Base-by-base conservation (phyloP, 2,113 vertebrate genomes). In the Ellobius talpinus region DNA sequence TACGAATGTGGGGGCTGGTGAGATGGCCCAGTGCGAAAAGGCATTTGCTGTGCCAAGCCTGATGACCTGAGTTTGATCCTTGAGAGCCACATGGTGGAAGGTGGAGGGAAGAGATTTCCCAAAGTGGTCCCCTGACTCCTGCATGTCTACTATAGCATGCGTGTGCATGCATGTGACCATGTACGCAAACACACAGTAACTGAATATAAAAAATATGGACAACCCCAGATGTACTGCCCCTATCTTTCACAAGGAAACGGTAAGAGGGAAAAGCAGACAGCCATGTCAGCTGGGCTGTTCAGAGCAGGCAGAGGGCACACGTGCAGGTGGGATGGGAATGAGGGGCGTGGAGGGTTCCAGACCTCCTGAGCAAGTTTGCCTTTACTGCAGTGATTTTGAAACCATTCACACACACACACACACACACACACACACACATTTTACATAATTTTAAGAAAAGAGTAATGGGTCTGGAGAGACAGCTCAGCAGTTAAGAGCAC, bases 271-370 rank as follows among this genome's bases (percentile, higher is more conserved):
- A 88, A 47, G 3, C 74, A 87, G 24, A 70, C 9, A 12, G 63
- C 52, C 36, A 11, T 73, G 42, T 55, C 13, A 13, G 21, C 65
- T 42, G n/a, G 3, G 55, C 12, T 36, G 21, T 21, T n/a, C 3
- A 5, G 24, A 2, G 47, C 26, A 47, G 10, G 13, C 17, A 5
- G 10, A 36, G n/a, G 19, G 5, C 31, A 4, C 19, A 24, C 0
- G 0, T 4, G 29, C 29, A 50, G 66, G 19, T 10, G 45, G 77
- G 17, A 31, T 19, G 16, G 50, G 16, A 9, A 36, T 31, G 77
- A 33, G 31, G 33, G 76, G 47, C 8, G 19, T 36, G 77, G 77
- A 55, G 31, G 31, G 36, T 36, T 23, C 29, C 4, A 7, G 55
- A 55, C 4, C 4, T 14, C 26, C 68, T 77, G 45, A 65, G 11